phyloP scores from a whole-genome alignment of 64 coral and sea anemone genomes.

The Dendrophyllia cribrosa region DNA sequence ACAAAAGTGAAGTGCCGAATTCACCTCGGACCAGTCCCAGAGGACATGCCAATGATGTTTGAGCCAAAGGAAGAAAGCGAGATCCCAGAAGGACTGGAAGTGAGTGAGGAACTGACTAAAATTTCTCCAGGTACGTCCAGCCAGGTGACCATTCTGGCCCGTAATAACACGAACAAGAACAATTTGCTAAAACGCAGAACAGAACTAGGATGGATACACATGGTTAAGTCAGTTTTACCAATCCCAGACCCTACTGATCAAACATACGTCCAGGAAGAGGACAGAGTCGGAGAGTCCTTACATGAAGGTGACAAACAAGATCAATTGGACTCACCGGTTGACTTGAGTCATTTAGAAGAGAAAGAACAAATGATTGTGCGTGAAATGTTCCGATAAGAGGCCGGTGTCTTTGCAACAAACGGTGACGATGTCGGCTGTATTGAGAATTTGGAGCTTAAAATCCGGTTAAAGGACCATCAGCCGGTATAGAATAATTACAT shows the following conservation, averaged over 20 bases:
- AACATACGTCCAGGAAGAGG: neutral
- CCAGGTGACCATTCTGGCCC: slow-evolving; percentile 17
- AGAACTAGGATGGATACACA: slow-evolving; percentile 41
- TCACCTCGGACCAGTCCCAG: slow-evolving; percentile 16
- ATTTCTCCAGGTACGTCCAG: neutral
- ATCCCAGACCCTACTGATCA: neutral
- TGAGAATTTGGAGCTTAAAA: slow-evolving; percentile 45
- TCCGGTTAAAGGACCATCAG: slow-evolving; percentile 49
- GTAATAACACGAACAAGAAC: slow-evolving; percentile 42
- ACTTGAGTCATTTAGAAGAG: slow-evolving; percentile 29
- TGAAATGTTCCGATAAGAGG: slow-evolving; percentile 66
- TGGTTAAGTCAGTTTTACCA: slow-evolving; percentile 41
- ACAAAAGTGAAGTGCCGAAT: slow-evolving; percentile 15
- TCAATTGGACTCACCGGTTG: neutral
- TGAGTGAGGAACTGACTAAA: slow-evolving; percentile 7
- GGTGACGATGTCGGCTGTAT: slow-evolving; percentile 56
- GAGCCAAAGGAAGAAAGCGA: slow-evolving; percentile 39
- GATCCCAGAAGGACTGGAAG: neutral
- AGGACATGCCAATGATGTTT: slow-evolving; percentile 62
- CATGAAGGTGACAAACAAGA: slow-evolving; percentile 18
- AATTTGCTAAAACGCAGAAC: slow-evolving; percentile 33
- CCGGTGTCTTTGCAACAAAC: slow-evolving; percentile 42
- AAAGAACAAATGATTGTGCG: slow-evolving; percentile 10
- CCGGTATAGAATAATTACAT: slow-evolving; percentile 47
- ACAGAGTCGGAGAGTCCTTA: neutral